These are phyloP conservation scores for Coracias cyanogaster DNA, from an alignment of 2,797 vertebrate species.

Conservation along the genomic window DNA sequence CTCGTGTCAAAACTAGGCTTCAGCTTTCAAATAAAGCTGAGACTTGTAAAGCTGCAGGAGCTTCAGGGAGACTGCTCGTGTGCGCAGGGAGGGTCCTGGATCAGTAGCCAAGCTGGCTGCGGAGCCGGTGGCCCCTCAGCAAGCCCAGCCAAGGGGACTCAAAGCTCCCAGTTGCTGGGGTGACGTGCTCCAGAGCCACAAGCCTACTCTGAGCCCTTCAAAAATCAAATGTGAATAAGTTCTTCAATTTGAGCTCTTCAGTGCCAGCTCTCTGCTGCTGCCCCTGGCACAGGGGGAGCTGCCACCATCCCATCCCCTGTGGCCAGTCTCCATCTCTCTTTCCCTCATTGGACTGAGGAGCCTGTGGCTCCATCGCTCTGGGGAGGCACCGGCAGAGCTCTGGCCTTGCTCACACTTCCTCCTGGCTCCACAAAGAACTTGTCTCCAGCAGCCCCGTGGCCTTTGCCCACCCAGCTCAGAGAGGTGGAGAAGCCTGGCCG, in stretches of 20 bases:
- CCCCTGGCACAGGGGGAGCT: not conserved
- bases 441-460: not conserved
- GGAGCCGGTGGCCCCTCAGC: not conserved
- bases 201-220: not conserved
- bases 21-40: not conserved
- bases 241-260: not conserved
- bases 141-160: not conserved
- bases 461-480: no score
- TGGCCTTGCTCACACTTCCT: not conserved
- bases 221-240: not conserved
- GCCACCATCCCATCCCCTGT: not conserved
- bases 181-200: not conserved
- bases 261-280: not conserved
- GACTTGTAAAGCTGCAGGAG: not conserved
- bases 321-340: not conserved
- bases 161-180: not conserved
- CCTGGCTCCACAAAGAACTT: not conserved
- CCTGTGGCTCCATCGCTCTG: fast-evolving
- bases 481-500: fast-evolving
- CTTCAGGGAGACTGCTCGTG: not conserved
- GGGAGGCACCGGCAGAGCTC: not conserved
- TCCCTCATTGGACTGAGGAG: not conserved
- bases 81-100: not conserved
- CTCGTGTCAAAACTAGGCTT: not conserved
- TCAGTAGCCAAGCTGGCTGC: not conserved